Conservation (phyloP, 2,888 invertebrate genomes). For the Drosophila phalerata region DNA sequence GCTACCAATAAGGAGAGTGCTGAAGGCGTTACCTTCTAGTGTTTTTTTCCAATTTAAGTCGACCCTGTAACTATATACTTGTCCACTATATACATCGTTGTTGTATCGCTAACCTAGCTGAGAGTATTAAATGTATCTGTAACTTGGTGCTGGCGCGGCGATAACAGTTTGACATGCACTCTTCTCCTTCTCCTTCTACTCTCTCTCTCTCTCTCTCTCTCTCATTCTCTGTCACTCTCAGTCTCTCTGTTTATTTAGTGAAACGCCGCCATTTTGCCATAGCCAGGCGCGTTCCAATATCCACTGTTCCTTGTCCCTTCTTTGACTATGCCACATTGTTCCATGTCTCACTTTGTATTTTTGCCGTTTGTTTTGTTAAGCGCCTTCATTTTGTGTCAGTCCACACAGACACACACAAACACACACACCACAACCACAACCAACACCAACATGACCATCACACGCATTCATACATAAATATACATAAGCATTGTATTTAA, state of each 20-base stretch:
- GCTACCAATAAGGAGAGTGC: constrained; percentile 75
- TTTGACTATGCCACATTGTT: constrained; percentile 23
- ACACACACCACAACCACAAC: constrained; percentile 43
- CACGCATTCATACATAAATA: constrained; percentile 58
- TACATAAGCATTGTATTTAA: constrained; percentile 76
- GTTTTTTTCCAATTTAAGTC: constrained; percentile 58
- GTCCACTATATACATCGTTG: constrained; percentile 60
- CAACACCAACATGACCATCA: constrained; percentile 44
- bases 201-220: not conserved
- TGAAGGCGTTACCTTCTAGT: constrained; percentile 51
- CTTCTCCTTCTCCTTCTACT: not conserved
- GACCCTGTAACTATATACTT: constrained; percentile 65
- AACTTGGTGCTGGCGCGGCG: constrained; percentile 26
- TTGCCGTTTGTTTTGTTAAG: constrained; percentile 80
- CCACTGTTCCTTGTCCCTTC: constrained; percentile 13
- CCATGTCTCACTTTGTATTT: constrained; percentile 40
- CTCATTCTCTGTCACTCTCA: not conserved
- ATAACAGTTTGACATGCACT: constrained; percentile 47
- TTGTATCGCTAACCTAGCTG: constrained; percentile 48
- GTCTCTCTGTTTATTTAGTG: constrained; percentile 22
- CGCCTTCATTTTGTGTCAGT: constrained; percentile 84
- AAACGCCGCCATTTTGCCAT: constrained; percentile 76
- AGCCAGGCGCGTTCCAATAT: constrained; percentile 65
- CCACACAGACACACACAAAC: constrained; percentile 59
- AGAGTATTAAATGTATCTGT: constrained; percentile 64